Conservation (phyloP, 2,888 invertebrate species). For the Limnephilus auricula region DNA sequence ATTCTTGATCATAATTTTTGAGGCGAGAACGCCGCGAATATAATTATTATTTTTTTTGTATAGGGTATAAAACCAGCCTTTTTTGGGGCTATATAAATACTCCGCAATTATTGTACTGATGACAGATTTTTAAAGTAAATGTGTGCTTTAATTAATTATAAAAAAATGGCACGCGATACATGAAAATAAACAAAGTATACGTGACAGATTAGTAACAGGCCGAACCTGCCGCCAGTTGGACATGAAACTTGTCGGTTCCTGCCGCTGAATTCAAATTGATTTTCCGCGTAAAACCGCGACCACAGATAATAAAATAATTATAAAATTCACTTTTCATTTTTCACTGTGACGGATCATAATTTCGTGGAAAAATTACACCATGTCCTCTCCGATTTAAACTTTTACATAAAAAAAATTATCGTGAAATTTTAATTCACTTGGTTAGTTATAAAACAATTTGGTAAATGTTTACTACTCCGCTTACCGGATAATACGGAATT, state of each 20-base stretch:
- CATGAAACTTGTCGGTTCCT: not conserved
- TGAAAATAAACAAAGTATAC: not conserved
- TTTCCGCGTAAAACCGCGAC: not conserved
- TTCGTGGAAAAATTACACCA: not conserved
- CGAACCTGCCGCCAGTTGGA: not conserved
- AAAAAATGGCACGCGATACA: not conserved
- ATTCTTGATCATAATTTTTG: no score
- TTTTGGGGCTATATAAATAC: no score
- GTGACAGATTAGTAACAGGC: not conserved
- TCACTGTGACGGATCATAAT: not conserved
- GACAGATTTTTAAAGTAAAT: no score
- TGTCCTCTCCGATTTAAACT: not conserved
- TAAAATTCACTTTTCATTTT: not conserved
- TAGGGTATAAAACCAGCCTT: no score
- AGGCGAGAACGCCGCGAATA: no score
- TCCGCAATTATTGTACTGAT: no score
- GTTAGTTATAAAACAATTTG: no score
- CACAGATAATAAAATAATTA: constrained; percentile 2
- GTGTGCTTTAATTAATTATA: no score
- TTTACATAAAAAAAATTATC: no score
- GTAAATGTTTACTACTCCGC: no score
- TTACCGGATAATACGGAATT: no score
- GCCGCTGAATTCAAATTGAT: not conserved
- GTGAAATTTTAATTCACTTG: not conserved
- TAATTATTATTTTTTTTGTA: no score